Percentiles rank a stretch among this genome's conserved stretches.
These are phyloP conservation scores for Chaitophorus viminalis DNA, from an alignment of 2,888 invertebrate genomes.

Conservation along the genomic window DNA sequence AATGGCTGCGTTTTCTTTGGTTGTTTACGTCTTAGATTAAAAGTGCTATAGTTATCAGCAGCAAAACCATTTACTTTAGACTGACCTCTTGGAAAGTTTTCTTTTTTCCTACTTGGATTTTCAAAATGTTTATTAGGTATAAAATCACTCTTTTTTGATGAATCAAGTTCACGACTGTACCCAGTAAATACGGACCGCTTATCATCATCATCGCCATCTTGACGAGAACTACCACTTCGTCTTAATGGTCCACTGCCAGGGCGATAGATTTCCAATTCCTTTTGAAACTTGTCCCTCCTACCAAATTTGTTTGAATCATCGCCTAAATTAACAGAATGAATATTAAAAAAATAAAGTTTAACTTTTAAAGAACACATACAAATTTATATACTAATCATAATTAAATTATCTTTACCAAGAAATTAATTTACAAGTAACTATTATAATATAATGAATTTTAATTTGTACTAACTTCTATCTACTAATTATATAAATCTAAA, in stretches of 20 bases:
- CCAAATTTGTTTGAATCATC: constrained; percentile 64
- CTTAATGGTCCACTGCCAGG: constrained; percentile 81
- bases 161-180: constrained; percentile 32
- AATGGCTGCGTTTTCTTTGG: constrained; percentile 50
- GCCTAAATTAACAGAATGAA: constrained; percentile 24
- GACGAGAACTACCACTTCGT: constrained; percentile 70
- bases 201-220: constrained; percentile 58
- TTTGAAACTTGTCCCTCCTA: constrained; percentile 70
- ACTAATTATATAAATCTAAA: not conserved
- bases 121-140: constrained; percentile 61
- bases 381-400: not conserved
- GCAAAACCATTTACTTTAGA: constrained; percentile 45
- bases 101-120: constrained; percentile 58
- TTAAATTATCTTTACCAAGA: not conserved
- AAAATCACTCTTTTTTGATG: constrained; percentile 55
- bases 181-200: constrained; percentile 57
- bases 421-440: not conserved
- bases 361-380: not conserved
- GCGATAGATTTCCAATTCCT: constrained; percentile 75
- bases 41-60: constrained; percentile 58
- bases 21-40: constrained; percentile 50
- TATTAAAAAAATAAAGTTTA: not conserved
- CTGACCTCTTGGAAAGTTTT: constrained; percentile 47
- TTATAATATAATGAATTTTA: not conserved
- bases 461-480: too few relatives aligned